phyloP scores from a whole-genome alignment of 2,888 invertebrate species.

The Rhagophthalmus giganteus region DNA sequence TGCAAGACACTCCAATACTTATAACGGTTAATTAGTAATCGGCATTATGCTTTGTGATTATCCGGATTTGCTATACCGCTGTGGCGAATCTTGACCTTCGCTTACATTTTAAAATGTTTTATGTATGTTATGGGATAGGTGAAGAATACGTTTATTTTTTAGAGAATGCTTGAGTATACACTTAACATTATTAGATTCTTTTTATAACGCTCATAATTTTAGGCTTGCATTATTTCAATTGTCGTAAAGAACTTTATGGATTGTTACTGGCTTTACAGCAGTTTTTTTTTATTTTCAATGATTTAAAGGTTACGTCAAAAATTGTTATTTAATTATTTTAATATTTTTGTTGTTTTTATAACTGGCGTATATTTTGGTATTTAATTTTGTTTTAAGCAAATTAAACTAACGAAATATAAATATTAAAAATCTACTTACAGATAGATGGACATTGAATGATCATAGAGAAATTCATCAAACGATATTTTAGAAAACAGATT shows the following conservation, averaged over 20 bases:
- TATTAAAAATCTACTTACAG: too few species aligned
- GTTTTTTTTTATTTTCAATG: too few species aligned
- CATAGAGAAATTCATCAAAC: too few species aligned
- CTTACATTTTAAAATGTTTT: constrained; percentile 15
- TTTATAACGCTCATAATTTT: constrained; percentile 6
- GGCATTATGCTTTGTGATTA: constrained; percentile 25
- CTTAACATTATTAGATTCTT: constrained; percentile 8
- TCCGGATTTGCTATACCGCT: constrained; percentile 16
- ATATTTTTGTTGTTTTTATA: too few species aligned
- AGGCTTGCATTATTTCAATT: constrained; percentile 10
- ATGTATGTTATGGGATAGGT: background rate
- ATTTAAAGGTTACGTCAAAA: too few species aligned
- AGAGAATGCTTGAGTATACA: constrained; percentile 16
- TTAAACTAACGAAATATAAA: too few species aligned
- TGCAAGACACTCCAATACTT: constrained; percentile 16
- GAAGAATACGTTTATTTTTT: constrained; percentile 18
- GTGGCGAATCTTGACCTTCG: constrained; percentile 20
- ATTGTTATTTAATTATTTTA: too few species aligned
- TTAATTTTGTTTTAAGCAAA: too few species aligned
- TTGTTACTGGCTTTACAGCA: constrained; percentile 4
- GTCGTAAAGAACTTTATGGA: constrained; percentile 12
- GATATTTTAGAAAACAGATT: too few species aligned
- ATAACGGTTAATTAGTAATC: constrained; percentile 23
- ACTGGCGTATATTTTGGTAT: too few species aligned
- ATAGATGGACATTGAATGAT: too few species aligned